These are phyloP conservation scores for Oryctolagus cuniculus DNA, from an alignment of 2,113 vertebrate genomes.

Conservation along the genomic window DNA sequence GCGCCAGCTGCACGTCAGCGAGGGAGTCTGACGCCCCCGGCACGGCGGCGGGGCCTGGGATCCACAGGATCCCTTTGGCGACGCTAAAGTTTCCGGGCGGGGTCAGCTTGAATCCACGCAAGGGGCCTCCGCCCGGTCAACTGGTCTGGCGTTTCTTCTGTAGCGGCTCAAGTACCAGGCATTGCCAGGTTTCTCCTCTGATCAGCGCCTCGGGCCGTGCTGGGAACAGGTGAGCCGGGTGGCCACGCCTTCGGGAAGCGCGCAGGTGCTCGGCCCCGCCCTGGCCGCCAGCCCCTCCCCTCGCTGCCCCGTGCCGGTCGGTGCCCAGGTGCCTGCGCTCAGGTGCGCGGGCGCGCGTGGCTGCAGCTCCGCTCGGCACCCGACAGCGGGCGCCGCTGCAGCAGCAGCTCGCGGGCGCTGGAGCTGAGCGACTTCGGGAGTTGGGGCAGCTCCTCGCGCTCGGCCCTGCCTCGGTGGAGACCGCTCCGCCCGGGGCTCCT, in stretches of 20 bases:
- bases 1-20: slow-evolving; percentile 54
- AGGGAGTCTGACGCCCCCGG: not conserved
- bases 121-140: not conserved
- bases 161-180: not conserved
- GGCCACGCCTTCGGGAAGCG: not conserved
- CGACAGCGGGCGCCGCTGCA: slow-evolving; percentile 82
- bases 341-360: slow-evolving; percentile 72
- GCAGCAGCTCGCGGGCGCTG: slow-evolving; percentile 52
- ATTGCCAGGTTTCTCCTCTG: not conserved
- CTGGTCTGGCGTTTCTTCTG: not conserved
- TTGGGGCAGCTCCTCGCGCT: slow-evolving; percentile 70
- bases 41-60: not conserved
- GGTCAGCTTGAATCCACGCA: not conserved
- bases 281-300: not conserved
- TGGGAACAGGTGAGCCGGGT: slow-evolving; percentile 42
- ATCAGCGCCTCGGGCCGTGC: not conserved
- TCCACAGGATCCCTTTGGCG: not conserved
- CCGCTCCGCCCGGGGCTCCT: slow-evolving; percentile 55
- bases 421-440: slow-evolving; percentile 50
- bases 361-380: slow-evolving; percentile 71
- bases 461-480: not conserved
- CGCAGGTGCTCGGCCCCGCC: slow-evolving; percentile 36
- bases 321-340: slow-evolving; percentile 70
- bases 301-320: not conserved
- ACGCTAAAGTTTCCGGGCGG: slow-evolving; percentile 30